Evolutionary conservation across 2,888 invertebrate species (phyloP).

Genomic region (Philonicus albiceps): DNA sequence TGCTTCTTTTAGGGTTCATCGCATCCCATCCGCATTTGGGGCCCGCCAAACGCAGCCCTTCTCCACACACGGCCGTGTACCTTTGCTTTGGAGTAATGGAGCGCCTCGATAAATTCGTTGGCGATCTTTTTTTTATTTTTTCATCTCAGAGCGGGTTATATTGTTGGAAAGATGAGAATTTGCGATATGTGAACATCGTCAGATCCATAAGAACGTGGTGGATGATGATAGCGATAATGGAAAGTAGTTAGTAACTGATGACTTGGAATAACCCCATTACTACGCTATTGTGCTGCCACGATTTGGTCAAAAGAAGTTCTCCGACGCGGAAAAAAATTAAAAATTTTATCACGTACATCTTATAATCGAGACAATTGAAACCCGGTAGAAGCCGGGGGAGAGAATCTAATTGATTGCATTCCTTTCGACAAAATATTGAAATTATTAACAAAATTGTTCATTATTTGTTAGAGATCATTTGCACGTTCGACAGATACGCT

Average conservation of each 20-base stretch:
- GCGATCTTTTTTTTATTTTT: conserved; percentile 23
- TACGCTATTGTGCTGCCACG: conserved; percentile 37
- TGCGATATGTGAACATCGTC: conserved; percentile 19
- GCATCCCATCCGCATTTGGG: background rate
- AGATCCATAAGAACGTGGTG: background rate
- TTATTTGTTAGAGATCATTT: conserved; percentile 12
- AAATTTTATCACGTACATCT: conserved; percentile 34
- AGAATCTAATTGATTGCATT: background rate
- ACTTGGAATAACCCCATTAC: conserved; percentile 52
- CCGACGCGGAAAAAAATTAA: conserved; percentile 2
- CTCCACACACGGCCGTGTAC: background rate
- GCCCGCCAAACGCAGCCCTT: background rate
- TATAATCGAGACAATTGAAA: conserved; percentile 32
- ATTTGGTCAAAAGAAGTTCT: background rate
- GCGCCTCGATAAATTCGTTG: conserved; percentile 10
- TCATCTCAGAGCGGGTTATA: conserved; percentile 18
- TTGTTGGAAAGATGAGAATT: conserved; percentile 35
- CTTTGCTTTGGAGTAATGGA: background rate
- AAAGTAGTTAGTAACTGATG: conserved; percentile 51
- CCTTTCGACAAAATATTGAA: background rate
- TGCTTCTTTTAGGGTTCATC: background rate
- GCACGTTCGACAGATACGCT: background rate
- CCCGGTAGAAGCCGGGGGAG: background rate
- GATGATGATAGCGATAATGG: conserved; percentile 46
- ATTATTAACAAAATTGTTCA: conserved; percentile 22